These are phyloP conservation scores for Limnodromus scolopaceus DNA, from an alignment of 2,797 vertebrate species.

Conservation along the genomic window DNA sequence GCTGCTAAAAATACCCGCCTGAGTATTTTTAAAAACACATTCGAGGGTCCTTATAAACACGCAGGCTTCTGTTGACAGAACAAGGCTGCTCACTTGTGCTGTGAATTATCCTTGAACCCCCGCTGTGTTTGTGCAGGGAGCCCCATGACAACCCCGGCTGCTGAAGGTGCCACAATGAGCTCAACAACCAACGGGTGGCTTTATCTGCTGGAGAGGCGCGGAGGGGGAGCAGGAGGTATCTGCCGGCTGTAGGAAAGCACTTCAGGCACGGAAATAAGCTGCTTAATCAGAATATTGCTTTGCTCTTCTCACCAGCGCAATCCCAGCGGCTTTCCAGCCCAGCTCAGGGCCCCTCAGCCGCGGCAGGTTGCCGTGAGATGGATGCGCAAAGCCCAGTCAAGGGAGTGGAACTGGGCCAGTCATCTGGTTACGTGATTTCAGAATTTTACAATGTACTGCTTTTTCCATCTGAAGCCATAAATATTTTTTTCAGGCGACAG, in stretches of 20 bases:
- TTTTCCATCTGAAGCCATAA: background rate
- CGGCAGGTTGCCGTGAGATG: background rate
- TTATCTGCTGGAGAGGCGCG: background rate
- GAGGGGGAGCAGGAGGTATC: constrained; percentile 2
- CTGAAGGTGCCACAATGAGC: constrained; percentile 28
- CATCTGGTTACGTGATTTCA: background rate
- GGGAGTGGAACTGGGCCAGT: background rate
- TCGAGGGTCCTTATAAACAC: constrained; percentile 9
- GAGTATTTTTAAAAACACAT: constrained; percentile 5
- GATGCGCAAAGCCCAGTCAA: background rate
- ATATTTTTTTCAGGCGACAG: background rate
- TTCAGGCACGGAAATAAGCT: constrained; percentile 17
- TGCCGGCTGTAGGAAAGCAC: background rate
- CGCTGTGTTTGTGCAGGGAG: constrained; percentile 1
- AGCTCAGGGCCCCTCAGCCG: background rate
- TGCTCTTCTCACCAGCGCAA: background rate
- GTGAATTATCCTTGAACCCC: constrained; percentile 59
- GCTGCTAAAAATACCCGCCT: constrained; percentile 37
- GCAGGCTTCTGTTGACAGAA: background rate
- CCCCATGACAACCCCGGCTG: constrained; percentile 11
- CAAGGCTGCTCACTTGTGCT: background rate
- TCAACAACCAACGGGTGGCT: background rate
- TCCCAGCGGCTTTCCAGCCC: background rate
- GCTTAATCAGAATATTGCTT: background rate
- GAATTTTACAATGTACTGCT: background rate